Base-by-base conservation (phyloP, 2,113 vertebrate species). In the Empidonax traillii region DNA sequence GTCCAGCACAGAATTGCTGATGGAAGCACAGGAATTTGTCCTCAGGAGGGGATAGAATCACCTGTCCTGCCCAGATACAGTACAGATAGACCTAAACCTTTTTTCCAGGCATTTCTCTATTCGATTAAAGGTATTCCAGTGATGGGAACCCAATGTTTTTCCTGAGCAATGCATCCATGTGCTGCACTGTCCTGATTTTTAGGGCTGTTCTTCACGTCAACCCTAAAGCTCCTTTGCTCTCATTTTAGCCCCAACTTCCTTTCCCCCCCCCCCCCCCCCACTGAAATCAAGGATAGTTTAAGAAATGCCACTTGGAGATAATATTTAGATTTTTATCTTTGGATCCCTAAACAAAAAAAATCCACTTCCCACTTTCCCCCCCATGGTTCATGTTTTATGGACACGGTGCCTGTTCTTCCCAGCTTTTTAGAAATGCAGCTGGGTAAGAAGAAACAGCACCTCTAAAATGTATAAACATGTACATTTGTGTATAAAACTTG, bases 41-140 rank as follows among this genome's bases (percentile, higher is more conserved):
- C 31, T 44, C 33, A n/a, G 74, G 74, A 25, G 3, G 2, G 6
- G 43, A 8, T 1, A 1, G 9, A 51, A 16, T 30, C 46, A 4
- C 21, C 18, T 59, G 5, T 59, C 47, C 61, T 58, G 55, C 41
- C 23, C 24, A 9, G 2, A 7, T 1, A 49, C 35, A 49, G 35
- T 76, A 55, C 71, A 44, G 73, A 20, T 1, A 31, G 53, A 68
- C 20, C 82, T n/a, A 21, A 62, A 25, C 47, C 52, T 76, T 88
- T 31, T 49, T 59, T 15, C 39, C 27, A 56, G 53, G 17, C 47
- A 4, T 74, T 68, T 41, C 17, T 44, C 37, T 55, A 10, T 24
- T 19, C 46, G 66, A 14, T 39, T 35, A 2, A 17, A 30, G 15
- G 15, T 9, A 39, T 47, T 24, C 44, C 53, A 52, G 47, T 5